Evolutionary conservation across 2,113 vertebrate genomes (phyloP).

Genomic region (Notarius quadriscutis): DNA sequence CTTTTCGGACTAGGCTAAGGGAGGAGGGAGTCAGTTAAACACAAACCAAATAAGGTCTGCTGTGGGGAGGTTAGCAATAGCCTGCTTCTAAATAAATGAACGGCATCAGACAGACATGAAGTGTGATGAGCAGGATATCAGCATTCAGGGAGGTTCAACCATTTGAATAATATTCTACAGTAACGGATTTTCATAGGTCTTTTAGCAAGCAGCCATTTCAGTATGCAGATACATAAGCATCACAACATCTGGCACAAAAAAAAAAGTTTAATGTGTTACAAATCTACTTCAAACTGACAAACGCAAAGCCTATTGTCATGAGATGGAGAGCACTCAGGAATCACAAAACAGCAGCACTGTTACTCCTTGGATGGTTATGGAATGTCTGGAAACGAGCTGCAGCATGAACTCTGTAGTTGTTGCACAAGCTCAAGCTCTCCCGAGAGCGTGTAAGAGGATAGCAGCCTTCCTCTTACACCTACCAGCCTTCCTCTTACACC

Average conservation of each 20-base stretch:
- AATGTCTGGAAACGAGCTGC: conserved; percentile 32
- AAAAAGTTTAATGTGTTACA: background rate
- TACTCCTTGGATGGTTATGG: background rate
- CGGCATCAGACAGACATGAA: background rate
- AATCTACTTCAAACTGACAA: background rate
- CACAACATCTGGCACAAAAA: background rate
- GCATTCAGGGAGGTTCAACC: background rate
- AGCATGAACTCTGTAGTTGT: conserved; percentile 29
- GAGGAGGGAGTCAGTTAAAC: conserved; percentile 73
- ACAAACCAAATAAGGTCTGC: conserved; percentile 81
- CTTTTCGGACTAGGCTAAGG: conserved; percentile 59
- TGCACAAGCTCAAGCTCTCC: conserved; percentile 2
- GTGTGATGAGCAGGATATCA: background rate
- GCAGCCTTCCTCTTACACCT: background rate
- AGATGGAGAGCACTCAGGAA: background rate
- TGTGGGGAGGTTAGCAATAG: conserved; percentile 50
- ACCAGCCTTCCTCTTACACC: no score
- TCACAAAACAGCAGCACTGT: background rate
- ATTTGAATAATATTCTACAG: background rate
- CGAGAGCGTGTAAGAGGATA: conserved; percentile 8
- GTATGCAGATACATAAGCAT: background rate
- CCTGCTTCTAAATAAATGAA: conserved; percentile 19
- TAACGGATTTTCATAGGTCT: background rate
- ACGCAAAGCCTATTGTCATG: background rate
- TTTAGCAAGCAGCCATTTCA: background rate